Percentiles rank a stretch among this genome's conserved stretches.
phyloP scores from a whole-genome alignment of 2,888 invertebrate genomes.

The Hydrotaea diabolus region DNA sequence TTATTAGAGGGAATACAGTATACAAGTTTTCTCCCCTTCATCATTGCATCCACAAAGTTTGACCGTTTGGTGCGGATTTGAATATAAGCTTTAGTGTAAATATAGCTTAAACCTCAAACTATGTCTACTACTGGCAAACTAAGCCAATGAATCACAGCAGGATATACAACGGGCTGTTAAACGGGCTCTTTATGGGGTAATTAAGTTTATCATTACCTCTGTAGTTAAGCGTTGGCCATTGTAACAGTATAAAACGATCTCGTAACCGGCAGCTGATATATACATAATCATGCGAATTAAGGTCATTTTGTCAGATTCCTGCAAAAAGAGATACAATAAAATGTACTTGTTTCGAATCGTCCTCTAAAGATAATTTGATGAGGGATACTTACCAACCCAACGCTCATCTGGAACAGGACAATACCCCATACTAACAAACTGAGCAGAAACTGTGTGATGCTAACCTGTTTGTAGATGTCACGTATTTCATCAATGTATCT shows the following conservation, averaged over 20 bases:
- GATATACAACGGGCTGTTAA: no score
- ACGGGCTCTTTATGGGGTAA: no score
- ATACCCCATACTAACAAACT: slow-evolving; percentile 74
- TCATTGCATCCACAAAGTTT: no score
- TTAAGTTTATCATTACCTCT: slow-evolving; percentile 51
- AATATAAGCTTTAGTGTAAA: no score
- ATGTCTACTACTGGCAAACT: no score
- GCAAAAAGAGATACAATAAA: background rate
- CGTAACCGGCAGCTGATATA: slow-evolving; percentile 72
- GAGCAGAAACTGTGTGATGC: slow-evolving; percentile 74
- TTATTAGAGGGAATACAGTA: no score
- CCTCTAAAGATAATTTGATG: no score
- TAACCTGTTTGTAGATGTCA: slow-evolving; percentile 72
- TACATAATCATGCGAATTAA: slow-evolving; percentile 76
- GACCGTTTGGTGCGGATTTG: no score
- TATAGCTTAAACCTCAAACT: no score
- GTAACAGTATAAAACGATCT: slow-evolving; percentile 75
- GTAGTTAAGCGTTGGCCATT: slow-evolving; percentile 74
- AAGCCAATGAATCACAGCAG: no score
- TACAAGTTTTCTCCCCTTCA: no score
- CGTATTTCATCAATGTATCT: slow-evolving; percentile 73
- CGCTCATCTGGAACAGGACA: slow-evolving; percentile 73
- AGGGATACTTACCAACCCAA: slow-evolving; percentile 71
- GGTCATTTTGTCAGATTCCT: slow-evolving; percentile 69
- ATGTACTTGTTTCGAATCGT: background rate